A percentile compares a stretch with the other conserved stretches of the same genome.
These are phyloP conservation scores for Drosophila paranaensis DNA, from an alignment of 2,888 invertebrate species.

Conservation along the genomic window DNA sequence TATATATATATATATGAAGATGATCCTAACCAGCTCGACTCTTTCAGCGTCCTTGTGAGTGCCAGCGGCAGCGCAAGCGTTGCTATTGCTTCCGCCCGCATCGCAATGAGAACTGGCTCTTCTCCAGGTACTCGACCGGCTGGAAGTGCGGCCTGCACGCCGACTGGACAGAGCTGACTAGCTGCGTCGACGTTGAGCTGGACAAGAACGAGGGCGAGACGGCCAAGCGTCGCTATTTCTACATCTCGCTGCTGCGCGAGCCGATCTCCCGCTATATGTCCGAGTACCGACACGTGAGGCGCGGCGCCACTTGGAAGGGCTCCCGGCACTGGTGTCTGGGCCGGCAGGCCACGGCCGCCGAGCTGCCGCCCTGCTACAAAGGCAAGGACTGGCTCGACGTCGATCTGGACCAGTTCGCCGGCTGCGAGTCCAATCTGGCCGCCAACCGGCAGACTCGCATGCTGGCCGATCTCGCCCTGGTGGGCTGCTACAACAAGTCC, in stretches of 20 bases:
- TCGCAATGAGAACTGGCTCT: constrained; percentile 98
- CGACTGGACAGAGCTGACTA: constrained; percentile 98
- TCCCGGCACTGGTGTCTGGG: constrained; percentile 91
- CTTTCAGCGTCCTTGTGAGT: constrained; percentile 94
- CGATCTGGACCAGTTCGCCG: constrained; percentile 94
- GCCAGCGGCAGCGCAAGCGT: constrained; percentile 94
- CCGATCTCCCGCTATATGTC: constrained; percentile 97
- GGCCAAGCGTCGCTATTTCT: constrained; percentile 95
- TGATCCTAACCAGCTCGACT: not conserved
- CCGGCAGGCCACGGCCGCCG: constrained; percentile 90
- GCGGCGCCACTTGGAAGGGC: constrained; percentile 98
- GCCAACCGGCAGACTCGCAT: constrained; percentile 98
- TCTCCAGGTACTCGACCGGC: constrained; percentile 98
- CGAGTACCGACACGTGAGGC: constrained; percentile 98
- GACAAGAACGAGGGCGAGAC: constrained; percentile 95
- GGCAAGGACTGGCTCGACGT: constrained; percentile 94
- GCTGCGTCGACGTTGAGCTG: constrained; percentile 95
- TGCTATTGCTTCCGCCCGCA: constrained; percentile 97
- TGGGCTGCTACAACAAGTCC: constrained; percentile 97
- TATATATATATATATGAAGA: not conserved
- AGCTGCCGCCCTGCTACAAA: constrained; percentile 93
- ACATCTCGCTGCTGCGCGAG: constrained; percentile 97
- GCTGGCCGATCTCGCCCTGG: constrained; percentile 97
- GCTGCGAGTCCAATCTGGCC: constrained; percentile 96
- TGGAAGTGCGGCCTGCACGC: constrained; percentile 99